Evolutionary conservation across 2,113 vertebrate genomes (phyloP), one percentile per base, ranked within the genome.

Genomic region (Budorcas taxicolor): DNA sequence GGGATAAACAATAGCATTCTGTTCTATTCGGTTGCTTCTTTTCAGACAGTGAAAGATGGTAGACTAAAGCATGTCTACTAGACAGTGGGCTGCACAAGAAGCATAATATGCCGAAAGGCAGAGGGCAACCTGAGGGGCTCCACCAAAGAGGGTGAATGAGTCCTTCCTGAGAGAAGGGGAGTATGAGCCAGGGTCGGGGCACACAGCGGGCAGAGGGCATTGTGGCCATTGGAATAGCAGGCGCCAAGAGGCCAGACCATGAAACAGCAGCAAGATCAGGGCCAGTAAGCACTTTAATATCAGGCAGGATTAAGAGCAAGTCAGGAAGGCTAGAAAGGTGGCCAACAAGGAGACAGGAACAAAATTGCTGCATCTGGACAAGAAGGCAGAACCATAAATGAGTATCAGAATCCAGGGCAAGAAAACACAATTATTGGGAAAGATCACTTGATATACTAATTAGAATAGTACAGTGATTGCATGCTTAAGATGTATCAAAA

Each of bases 71-170:
- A 36, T 21, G 16, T 23, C 45, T 11, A n/a, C 29, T 21, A 21
- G 27, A 60, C 21, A 19, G 1, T 25, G 16, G 25, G 33, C 29
- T 55, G 36, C 52, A 14, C 19, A 47, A n/a, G 40, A n/a, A 31
- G 16, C 17, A n/a, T 6, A 57, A 15, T 2, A 47, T 10, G n/a
- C 60, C 31, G 5, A 21, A 14, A 33, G 88, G 43, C 25, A 5
- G 45, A 86, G 31, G 17, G 36, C 8, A 2, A 6, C 12, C 52
- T 9, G 21, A 52, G 27, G 29, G 13, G 17, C 1, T 62, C 74
- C 36, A 6, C n/a, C 7, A 27, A 23, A 58, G 10, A 50, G 23
- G n/a, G 23, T 8, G 5, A 19, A 3, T 3, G 2, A 14, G 7
- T 36, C 14, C 8, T 60, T 95, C 43, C 76, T 21, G 9, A 52